Percentiles rank a stretch among this genome's conserved stretches.
These are phyloP conservation scores for Zaprionus davidi DNA, from an alignment of 1,140 invertebrate species.

Conservation along the genomic window DNA sequence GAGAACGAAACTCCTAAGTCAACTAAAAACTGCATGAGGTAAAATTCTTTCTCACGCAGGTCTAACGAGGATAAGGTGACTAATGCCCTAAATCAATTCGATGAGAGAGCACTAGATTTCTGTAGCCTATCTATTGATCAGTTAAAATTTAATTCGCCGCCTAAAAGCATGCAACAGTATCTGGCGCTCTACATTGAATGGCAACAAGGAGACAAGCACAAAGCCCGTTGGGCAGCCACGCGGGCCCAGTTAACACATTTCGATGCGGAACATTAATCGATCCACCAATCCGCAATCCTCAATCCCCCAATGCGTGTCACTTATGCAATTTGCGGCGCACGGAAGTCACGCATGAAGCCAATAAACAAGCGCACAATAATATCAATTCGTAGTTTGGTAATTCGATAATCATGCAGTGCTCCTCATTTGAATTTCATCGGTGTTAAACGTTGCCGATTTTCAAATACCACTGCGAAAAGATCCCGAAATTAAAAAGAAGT, in stretches of 20 bases:
- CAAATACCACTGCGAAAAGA: conserved; percentile 12
- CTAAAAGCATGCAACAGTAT: conserved; percentile 41
- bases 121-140: background rate
- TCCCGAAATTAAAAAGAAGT: conserved; percentile 8
- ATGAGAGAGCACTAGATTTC: too few relatives aligned
- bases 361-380: conserved; percentile 51
- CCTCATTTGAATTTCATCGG: conserved; percentile 41
- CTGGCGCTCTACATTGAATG: background rate
- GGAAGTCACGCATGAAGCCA: conserved; percentile 58
- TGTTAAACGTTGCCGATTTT: conserved; percentile 47
- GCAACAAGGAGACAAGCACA: conserved; percentile 6
- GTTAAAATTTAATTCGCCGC: background rate
- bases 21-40: too few relatives aligned
- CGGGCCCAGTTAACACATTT: conserved; percentile 24
- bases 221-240: background rate
- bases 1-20: too few relatives aligned
- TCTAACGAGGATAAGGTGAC: too few relatives aligned
- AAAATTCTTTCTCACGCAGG: too few relatives aligned
- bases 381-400: conserved; percentile 33
- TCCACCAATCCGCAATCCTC: background rate
- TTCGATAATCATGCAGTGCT: conserved; percentile 38
- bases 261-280: conserved; percentile 39
- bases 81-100: too few relatives aligned
- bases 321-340: conserved; percentile 41
- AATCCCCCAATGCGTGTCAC: background rate